phyloP scores from a whole-genome alignment of 2,888 invertebrate species.

The Harpalus rubripes region DNA sequence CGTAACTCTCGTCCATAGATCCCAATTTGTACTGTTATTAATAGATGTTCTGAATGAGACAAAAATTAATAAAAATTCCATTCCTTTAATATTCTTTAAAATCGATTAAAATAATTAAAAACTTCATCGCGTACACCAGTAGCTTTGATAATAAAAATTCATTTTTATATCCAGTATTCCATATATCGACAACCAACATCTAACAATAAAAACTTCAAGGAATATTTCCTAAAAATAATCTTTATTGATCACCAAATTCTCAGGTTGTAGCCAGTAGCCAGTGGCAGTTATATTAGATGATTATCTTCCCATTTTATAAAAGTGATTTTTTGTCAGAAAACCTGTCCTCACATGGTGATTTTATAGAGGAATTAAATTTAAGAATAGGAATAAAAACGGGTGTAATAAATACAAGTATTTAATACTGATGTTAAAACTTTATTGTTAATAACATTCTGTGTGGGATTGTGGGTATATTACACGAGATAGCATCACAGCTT shows the following conservation, averaged over 20 bases:
- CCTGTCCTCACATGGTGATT: slow-evolving; percentile 61
- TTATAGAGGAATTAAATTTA: slow-evolving; percentile 62
- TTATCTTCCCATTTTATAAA: slow-evolving; percentile 31
- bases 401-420: slow-evolving; percentile 63
- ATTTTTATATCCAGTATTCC: not conserved
- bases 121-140: not conserved
- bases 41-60: too few species aligned
- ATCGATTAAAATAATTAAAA: not conserved
- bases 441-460: slow-evolving; percentile 63
- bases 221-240: slow-evolving; percentile 1
- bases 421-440: slow-evolving; percentile 63
- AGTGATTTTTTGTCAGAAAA: slow-evolving; percentile 52
- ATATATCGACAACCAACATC: not conserved
- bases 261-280: not conserved
- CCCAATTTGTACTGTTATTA: too few species aligned
- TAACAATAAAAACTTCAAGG: not conserved
- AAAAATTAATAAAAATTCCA: too few species aligned
- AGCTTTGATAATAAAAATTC: not conserved
- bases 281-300: not conserved
- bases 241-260: slow-evolving; percentile 2
- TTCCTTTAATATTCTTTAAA: too few species aligned
- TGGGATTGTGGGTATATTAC: slow-evolving; percentile 52
- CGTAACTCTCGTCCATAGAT: too few species aligned
- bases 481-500: slow-evolving; percentile 9
- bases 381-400: slow-evolving; percentile 54